Base-by-base conservation (phyloP, 2,113 vertebrate genomes). In the Tiliqua scincoides region DNA sequence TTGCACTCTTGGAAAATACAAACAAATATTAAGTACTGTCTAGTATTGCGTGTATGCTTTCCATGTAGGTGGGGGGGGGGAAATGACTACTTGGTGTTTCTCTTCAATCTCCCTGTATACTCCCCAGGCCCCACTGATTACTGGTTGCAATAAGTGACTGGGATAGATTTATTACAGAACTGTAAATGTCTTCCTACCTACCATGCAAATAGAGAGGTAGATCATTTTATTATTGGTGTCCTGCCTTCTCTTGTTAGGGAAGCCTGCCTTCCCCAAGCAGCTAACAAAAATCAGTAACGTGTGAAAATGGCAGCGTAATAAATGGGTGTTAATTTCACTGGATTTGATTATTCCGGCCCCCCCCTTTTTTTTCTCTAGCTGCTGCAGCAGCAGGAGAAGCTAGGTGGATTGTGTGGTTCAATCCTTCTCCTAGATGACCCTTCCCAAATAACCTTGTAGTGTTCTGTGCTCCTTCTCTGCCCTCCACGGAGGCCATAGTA, bases 81-180 rank as follows among this genome's bases (percentile, higher is more conserved):
- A 57, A 57, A 32, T 18, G 0, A 0, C 30, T 72, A 37, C 35
- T 57, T 18, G 27, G 71, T 20, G 2, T 52, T 54, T 71, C n/a
- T 86, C 68, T 73, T 37, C 54, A 27, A 23, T 0, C 30, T 3
- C 30, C 15, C 37, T 37, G 20, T 25, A 0, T 32, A 25, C 3
- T 62, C 32, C 74, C 71, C 40, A 2, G 14, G 52, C 83, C 21
- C 21, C 0, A 0, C 68, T 83, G 0, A 0, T 80, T 74, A n/a
- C 32, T 7, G 5, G 63, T 76, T 91, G 79, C 67, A 81, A 67
- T 52, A 2, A 59, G 65, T 30, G 65, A 85, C 25, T 85, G 71
- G 18, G 21, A 75, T 20, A 35, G 43, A 85, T 87, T 37, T 65
- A 61, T 85, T 88, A 2, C 63, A 87, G 86, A 43, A 35, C 89